Percentiles rank a stretch among this genome's conserved stretches.
phyloP scores from a whole-genome alignment of 2,888 invertebrate species.

The Anoncus sp. region DNA sequence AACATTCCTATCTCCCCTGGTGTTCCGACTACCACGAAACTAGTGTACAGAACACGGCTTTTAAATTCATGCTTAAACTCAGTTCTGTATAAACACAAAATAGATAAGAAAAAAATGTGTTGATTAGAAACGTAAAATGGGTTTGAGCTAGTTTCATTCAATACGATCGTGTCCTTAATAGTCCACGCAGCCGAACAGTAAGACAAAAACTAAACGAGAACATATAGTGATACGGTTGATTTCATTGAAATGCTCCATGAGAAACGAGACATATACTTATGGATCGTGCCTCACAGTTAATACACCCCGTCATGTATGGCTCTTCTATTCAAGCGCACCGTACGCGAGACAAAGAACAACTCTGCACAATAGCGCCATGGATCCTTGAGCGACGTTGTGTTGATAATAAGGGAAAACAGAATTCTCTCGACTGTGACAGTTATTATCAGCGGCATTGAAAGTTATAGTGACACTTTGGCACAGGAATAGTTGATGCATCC shows the following conservation, averaged over 20 bases:
- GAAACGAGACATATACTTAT: slow-evolving; percentile 1
- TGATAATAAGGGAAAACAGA: slow-evolving; percentile 52
- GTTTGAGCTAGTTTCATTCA: not conserved
- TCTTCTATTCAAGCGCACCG: slow-evolving; percentile 30
- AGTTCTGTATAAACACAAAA: not conserved
- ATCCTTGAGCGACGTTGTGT: slow-evolving; percentile 32
- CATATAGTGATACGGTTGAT: not conserved
- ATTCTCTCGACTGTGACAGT: slow-evolving; percentile 50
- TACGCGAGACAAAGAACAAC: slow-evolving; percentile 43
- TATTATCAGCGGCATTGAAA: slow-evolving; percentile 52
- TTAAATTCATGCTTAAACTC: not conserved
- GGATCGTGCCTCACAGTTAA: slow-evolving; percentile 17
- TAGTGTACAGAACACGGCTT: not conserved
- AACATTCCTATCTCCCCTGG: too few species aligned
- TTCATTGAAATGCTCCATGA: slow-evolving; percentile 9
- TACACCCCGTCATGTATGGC: slow-evolving; percentile 11
- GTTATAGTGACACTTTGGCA: slow-evolving; percentile 30
- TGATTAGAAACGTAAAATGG: not conserved
- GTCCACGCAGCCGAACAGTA: not conserved
- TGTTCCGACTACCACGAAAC: too few species aligned
- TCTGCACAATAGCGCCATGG: slow-evolving; percentile 39
- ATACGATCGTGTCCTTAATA: not conserved
- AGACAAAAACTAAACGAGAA: not conserved
- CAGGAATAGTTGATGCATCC: slow-evolving; percentile 31
- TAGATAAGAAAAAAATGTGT: slow-evolving; percentile 17